Evolutionary conservation across 92 coral and sea anemone species (phyloP), one percentile per base, ranked within the genome.

Genomic region (Porites lobata): DNA sequence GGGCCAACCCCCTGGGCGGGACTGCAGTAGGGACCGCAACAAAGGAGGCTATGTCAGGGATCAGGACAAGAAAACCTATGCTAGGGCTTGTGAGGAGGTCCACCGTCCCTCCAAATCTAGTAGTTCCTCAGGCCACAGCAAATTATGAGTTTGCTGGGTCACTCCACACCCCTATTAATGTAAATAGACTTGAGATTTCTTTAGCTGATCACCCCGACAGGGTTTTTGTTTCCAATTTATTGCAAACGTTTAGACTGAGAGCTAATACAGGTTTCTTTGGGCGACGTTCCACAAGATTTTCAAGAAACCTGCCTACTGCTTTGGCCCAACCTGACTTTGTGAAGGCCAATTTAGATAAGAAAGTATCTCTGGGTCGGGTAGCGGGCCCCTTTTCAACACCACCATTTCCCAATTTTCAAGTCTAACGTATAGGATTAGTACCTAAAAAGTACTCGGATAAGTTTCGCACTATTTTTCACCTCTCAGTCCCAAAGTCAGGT

Each of bases 351-450:
- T 56, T 90, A 21, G 57, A 26, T 8, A 76, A 76, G 47, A 90
- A 78, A 47, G 75, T 78, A 8, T 43, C 81, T 7, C 72, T 90
- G 50, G 92, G 94, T 13, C 75, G 94, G 76, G 89, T 91, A n/a
- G 92, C 92, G 58, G 92, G 92, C 18, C 94, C 92, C 19, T 88
- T 88, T 26, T 17, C 57, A 9, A 52, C 65, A 47, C 92, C 89
- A 9, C 91, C 92, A 11, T 78, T 91, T 18, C 4, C 32, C 32
- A 29, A 29, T 1, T 29, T 29, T 29, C 32, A 29, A 29, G 32
- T 29, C 32, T 29, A 29, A 3, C 32, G n/a, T 29, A 29, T 29
- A 1, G 2, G 32, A 29, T 29, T 29, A 29, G 32, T 29, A 29
- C 32, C 32, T 1, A 29, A 29, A 29, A 29, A 1, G 32, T 29